A percentile compares a stretch with the other conserved stretches of the same genome.
Evolutionary conservation across 1,140 invertebrate species (phyloP).

Genomic region (Rhyzopertha dominica): DNA sequence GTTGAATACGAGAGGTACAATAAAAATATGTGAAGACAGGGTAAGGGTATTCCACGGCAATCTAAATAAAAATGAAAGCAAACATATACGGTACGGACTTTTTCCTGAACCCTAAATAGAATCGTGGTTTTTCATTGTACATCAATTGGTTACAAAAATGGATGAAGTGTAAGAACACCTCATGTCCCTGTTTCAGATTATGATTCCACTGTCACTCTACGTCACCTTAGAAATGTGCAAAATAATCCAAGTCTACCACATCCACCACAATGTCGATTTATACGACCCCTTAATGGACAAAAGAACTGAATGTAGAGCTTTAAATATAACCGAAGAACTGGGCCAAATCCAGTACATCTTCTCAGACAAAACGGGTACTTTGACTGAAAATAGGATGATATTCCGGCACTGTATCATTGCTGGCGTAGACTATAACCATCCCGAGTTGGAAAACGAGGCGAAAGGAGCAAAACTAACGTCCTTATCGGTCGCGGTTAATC

Average conservation of each 20-base stretch:
- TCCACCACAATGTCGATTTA: constrained; percentile 83
- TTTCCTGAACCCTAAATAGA: too few species aligned
- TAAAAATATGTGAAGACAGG: too few species aligned
- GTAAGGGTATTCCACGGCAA: too few species aligned
- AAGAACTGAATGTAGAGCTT: constrained; percentile 85
- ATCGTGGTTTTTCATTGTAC: too few species aligned
- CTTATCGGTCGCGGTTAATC: constrained; percentile 54
- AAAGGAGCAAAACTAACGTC: constrained; percentile 25
- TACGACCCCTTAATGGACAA: constrained; percentile 81
- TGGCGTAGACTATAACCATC: constrained; percentile 84
- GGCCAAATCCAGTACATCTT: constrained; percentile 96
- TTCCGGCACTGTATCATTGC: constrained; percentile 86
- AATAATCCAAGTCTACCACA: constrained; percentile 92
- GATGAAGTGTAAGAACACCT: too few species aligned
- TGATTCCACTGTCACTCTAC: constrained; percentile 96
- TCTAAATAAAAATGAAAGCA: too few species aligned
- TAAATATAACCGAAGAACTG: constrained; percentile 96
- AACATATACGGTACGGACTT: too few species aligned
- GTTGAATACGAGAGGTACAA: too few species aligned
- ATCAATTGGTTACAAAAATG: too few species aligned
- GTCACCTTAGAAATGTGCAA: constrained; percentile 97
- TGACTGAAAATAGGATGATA: constrained; percentile 97
- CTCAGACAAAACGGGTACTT: constrained; percentile 95
- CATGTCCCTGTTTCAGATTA: constrained; percentile 58
- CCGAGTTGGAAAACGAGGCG: constrained; percentile 53